Base-by-base conservation (phyloP, 1,140 invertebrate species). In the Palaemon carinicauda region DNA sequence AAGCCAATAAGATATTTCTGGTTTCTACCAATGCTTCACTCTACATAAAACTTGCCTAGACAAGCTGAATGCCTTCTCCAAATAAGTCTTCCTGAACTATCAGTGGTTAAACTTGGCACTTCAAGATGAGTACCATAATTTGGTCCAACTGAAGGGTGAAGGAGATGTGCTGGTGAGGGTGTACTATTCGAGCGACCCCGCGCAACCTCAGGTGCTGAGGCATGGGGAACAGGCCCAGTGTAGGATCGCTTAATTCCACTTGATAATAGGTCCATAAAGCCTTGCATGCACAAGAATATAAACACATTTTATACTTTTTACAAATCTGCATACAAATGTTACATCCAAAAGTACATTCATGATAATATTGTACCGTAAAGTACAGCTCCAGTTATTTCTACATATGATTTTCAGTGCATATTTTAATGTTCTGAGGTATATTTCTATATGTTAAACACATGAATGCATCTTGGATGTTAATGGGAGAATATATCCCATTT, bases 231-330 rank as follows among this genome's bases (percentile, higher is more conserved):
- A 27, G 77, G 77, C 29, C 75, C 84, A 31, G 84, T 86, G 54
- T 80, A 33, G 29, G 84, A 86, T n/a, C 84, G 84, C 51, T 74
- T 86, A 41, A 86, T 54, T 33, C 84, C 84, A 74, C 84, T 86
- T 74, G 84, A 73, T 29, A 86, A 56, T 10, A 86, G 77, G 65
- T 86, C 84, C 84, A 80, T 86, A 86, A 86, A 86, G 78, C 84
- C 84, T 86, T 86, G 75, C 52, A 17, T 69, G 60, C 51, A 54
- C 50, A 52, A 52, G 52, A 51, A 51, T 51, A 56, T 65, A 56
- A 81, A 51, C 27, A 75, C 10, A 41, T 41, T 41, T 41, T 41
- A 41, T 12, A 41, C 41, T 41, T 9, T 41, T 41, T 41, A 41
- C 41, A 41, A 41, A 41, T 12, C 41, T 41, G 41, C 41, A 41